Conservation (phyloP, 2,113 vertebrate species). For the Terrapene triunguis region DNA sequence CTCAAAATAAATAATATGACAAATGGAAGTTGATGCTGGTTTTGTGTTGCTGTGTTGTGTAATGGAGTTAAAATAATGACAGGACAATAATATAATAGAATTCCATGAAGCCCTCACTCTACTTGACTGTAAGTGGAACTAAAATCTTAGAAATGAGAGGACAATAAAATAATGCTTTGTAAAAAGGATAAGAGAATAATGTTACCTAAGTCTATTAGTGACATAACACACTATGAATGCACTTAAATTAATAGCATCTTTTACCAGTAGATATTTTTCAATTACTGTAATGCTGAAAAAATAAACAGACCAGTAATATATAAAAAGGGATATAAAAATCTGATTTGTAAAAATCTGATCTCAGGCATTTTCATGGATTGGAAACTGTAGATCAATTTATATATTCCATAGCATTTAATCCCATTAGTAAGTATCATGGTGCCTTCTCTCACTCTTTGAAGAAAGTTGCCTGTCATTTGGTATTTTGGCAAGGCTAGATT, state of each 20-base stretch:
- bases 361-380: slow-evolving; percentile 6
- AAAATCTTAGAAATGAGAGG: slow-evolving; percentile 77
- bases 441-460: background rate
- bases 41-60: slow-evolving; percentile 60
- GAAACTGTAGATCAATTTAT: slow-evolving; percentile 26
- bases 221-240: slow-evolving; percentile 74
- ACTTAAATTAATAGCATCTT: slow-evolving; percentile 82
- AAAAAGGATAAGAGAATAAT: slow-evolving; percentile 79
- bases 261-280: slow-evolving; percentile 79
- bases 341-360: slow-evolving; percentile 8
- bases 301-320: slow-evolving; percentile 66
- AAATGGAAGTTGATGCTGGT: slow-evolving; percentile 71
- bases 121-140: slow-evolving; percentile 74
- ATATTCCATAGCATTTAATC: slow-evolving; percentile 48
- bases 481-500: slow-evolving; percentile 13
- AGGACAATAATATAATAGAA: slow-evolving; percentile 75
- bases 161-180: slow-evolving; percentile 77
- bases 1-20: slow-evolving; percentile 68
- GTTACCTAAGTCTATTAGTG: slow-evolving; percentile 76
- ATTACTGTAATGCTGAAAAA: slow-evolving; percentile 78
- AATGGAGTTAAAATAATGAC: slow-evolving; percentile 76
- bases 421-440: slow-evolving; percentile 17
- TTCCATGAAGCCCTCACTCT: slow-evolving; percentile 70
- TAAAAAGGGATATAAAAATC: slow-evolving; percentile 58
- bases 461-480: background rate